Base-by-base conservation (phyloP, 1,140 invertebrate genomes). In the Cecropterus lyciades region DNA sequence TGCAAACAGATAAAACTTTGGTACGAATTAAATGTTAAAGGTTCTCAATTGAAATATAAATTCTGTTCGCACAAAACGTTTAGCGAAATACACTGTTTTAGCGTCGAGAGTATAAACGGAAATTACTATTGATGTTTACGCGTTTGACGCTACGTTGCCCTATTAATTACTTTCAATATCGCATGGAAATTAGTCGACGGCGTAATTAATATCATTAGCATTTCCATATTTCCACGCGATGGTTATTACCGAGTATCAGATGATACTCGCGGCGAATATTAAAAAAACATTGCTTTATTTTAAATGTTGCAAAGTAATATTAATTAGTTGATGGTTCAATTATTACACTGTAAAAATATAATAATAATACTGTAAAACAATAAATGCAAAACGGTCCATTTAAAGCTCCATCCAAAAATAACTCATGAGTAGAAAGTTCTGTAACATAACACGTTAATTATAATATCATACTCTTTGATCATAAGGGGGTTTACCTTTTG, bases 11-110 rank as follows among this genome's bases (percentile, higher is more conserved):
- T 60, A 45, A 46, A 74, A 71, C 57, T 53, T 65, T 60, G 20
- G 15, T 27, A 9, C 15, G 33, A 67, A 72, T 66, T 72, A 60
- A 62, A 24, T 24, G 5, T 24, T 67, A 53, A 62, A n/a, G 65
- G 52, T 57, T 69, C 63, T 59, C 65, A 57, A 73, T 74, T 77
- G 65, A 64, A 69, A 80, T 75, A 77, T 70, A 74, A 78, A 76
- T 77, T 70, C 72, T 73, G 40, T 74, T 71, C 51, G 64, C 67
- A 63, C 52, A 69, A 72, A 57, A 67, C 57, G 48, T 67, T 69
- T 53, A 37, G 15, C 15, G 15, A 53, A 53, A 60, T 8, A 43
- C 17, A 15, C 1, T 20, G 17, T 64, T 52, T 24, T 46, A 56
- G 62, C 64, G 65, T 40, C 30, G 43, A 52, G 57, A 69, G 70